phyloP scores from a whole-genome alignment of 1,140 invertebrate genomes.

The Odontomachus brunneus region DNA sequence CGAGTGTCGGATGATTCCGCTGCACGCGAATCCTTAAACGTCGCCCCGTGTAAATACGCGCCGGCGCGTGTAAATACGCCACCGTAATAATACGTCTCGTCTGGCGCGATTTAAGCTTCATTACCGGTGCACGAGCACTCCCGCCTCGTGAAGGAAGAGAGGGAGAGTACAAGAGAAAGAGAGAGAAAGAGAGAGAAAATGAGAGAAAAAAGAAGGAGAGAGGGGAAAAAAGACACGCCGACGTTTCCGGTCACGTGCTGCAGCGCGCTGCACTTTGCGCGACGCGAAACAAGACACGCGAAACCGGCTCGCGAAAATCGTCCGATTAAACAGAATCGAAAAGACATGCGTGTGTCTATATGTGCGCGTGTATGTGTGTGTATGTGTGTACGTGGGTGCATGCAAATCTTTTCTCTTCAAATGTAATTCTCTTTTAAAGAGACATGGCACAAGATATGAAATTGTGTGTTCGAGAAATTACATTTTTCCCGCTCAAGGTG shows the following conservation, averaged over 20 bases:
- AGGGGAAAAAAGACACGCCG: slow-evolving; percentile 21
- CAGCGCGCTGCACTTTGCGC: slow-evolving; percentile 14
- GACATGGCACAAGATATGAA: too few species aligned
- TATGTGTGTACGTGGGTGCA: too few species aligned
- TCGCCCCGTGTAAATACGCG: background rate
- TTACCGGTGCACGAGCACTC: slow-evolving; percentile 26
- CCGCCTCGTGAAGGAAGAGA: background rate
- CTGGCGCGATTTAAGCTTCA: slow-evolving; percentile 52
- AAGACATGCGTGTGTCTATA: background rate
- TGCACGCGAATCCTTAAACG: slow-evolving; percentile 57
- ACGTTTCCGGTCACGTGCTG: slow-evolving; percentile 53
- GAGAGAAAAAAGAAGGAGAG: too few species aligned
- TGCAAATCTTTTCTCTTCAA: too few species aligned
- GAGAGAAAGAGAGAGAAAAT: too few species aligned
- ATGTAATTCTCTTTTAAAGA: too few species aligned
- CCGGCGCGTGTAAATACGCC: slow-evolving; percentile 38
- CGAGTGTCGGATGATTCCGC: slow-evolving; percentile 2
- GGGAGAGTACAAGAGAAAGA: too few species aligned
- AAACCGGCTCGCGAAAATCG: background rate
- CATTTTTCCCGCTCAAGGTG: too few species aligned
- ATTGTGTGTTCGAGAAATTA: too few species aligned
- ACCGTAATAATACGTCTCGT: slow-evolving; percentile 53
- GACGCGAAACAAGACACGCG: slow-evolving; percentile 45
- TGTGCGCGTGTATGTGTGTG: background rate
- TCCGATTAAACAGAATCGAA: background rate